These are phyloP conservation scores for Sebastes dallii DNA, from an alignment of 2,797 vertebrate genomes.

Conservation along the genomic window DNA sequence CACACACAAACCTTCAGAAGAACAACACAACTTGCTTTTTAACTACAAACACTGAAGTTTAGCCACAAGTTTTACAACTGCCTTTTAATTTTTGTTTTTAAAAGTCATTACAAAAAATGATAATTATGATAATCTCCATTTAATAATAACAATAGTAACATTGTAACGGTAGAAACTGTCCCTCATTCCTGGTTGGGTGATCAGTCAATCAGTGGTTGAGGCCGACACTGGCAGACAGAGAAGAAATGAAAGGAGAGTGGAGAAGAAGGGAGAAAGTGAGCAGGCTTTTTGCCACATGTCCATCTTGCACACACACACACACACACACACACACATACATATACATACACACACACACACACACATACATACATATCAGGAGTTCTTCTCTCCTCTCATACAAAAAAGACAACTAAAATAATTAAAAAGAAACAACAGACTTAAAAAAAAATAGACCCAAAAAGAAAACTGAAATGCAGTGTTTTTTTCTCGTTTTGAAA, in stretches of 20 bases:
- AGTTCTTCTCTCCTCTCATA: slow-evolving; percentile 29
- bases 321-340: neutral
- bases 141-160: slow-evolving; percentile 74
- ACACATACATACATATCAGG: neutral
- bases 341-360: neutral
- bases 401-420: slow-evolving; percentile 52
- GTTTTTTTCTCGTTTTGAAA: slow-evolving; percentile 33
- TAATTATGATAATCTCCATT: slow-evolving; percentile 77
- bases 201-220: slow-evolving; percentile 85
- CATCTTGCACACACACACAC: neutral
- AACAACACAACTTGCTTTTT: slow-evolving; percentile 83
- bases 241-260: neutral
- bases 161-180: slow-evolving; percentile 82
- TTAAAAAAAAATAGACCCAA: slow-evolving; percentile 29
- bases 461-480: slow-evolving; percentile 63
- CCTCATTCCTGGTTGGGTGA: slow-evolving; percentile 83
- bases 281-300: slow-evolving; percentile 16
- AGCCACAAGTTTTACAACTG: slow-evolving; percentile 90
- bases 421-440: slow-evolving; percentile 54
- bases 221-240: slow-evolving; percentile 69
- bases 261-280: slow-evolving; percentile 1
- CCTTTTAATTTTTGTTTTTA: slow-evolving; percentile 84
- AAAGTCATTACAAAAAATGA: slow-evolving; percentile 90
- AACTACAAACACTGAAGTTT: slow-evolving; percentile 95
- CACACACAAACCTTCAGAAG: slow-evolving; percentile 64